A percentile compares a stretch with the other conserved stretches of the same genome.
These are phyloP conservation scores for Pseudococcus jackbeardsleyi DNA, from an alignment of 2,888 invertebrate genomes.

Conservation along the genomic window DNA sequence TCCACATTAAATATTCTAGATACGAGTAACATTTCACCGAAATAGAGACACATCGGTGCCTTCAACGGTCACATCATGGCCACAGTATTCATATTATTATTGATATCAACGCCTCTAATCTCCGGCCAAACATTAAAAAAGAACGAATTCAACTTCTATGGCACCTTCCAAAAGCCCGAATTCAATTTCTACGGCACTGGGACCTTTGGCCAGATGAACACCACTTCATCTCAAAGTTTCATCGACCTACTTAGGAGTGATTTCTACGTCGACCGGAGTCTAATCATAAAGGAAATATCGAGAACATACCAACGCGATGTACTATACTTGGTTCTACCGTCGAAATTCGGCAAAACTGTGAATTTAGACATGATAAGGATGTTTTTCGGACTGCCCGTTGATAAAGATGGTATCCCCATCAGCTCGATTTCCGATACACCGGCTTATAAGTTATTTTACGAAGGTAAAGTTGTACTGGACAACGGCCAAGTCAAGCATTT, in stretches of 20 bases:
- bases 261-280: conserved; percentile 9
- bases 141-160: neutral
- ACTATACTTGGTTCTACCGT: neutral
- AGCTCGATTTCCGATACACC: neutral
- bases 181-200: neutral
- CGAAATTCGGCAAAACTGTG: conserved; percentile 14
- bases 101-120: neutral
- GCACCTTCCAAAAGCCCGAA: neutral
- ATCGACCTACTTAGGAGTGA: conserved; percentile 6
- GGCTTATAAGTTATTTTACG: conserved; percentile 1
- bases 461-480: neutral
- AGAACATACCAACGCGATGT: conserved; percentile 18
- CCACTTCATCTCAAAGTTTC: neutral
- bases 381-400: neutral
- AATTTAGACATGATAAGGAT: conserved; percentile 22
- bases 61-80: neutral
- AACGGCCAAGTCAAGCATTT: neutral
- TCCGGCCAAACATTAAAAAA: neutral
- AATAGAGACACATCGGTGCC: neutral
- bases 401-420: neutral
- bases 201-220: neutral
- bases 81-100: neutral
- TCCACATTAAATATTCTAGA: neutral
- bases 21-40: neutral
- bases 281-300: neutral